Evolutionary conservation across 2,113 vertebrate genomes (phyloP).

Genomic region (Limanda limanda): DNA sequence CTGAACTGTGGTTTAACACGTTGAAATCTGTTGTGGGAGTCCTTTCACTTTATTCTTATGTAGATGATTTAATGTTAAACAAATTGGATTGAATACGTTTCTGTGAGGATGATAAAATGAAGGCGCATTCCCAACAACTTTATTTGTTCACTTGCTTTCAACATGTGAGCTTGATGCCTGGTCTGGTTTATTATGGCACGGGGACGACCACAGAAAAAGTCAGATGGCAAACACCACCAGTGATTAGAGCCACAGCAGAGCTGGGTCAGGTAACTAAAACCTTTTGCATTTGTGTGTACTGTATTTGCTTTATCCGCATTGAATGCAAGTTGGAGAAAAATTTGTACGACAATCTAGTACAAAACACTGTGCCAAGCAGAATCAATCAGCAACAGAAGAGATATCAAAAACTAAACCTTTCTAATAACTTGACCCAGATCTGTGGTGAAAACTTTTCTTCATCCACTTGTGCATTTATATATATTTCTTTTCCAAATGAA

Average conservation of each 20-base stretch:
- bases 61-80: not conserved
- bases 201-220: constrained; percentile 23
- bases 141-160: too few relatives aligned
- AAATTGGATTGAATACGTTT: constrained; percentile 4
- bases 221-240: constrained; percentile 36
- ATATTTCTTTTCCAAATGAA: constrained; percentile 32
- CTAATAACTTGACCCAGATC: constrained; percentile 29
- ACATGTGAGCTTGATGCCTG: not conserved
- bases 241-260: constrained; percentile 20
- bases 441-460: not conserved
- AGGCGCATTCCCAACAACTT: not conserved
- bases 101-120: constrained; percentile 1
- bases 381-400: constrained; percentile 22
- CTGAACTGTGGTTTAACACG: too few relatives aligned
- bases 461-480: constrained; percentile 3
- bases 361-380: constrained; percentile 48
- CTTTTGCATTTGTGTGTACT: not conserved
- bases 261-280: constrained; percentile 13
- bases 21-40: not conserved
- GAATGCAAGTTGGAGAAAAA: constrained; percentile 9
- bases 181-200: not conserved
- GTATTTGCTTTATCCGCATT: constrained; percentile 6
- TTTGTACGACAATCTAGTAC: constrained; percentile 46
- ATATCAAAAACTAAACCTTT: not conserved
- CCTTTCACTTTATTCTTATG: not conserved